Evolutionary conservation across 1,140 invertebrate genomes (phyloP).

Genomic region (Amphibalanus amphitrite): DNA sequence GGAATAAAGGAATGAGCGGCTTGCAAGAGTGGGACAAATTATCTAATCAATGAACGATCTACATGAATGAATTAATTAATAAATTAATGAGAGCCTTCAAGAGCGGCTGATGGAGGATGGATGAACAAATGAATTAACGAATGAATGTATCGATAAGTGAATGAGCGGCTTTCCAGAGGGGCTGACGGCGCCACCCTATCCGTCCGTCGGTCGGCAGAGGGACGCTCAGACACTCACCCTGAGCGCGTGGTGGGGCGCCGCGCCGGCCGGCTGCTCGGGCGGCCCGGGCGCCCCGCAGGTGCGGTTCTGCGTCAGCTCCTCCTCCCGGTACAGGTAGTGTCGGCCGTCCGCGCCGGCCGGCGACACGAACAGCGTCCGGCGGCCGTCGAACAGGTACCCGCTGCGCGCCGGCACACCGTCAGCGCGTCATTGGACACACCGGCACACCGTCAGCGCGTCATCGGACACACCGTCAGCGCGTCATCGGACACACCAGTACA

Average conservation of each 20-base stretch:
- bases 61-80: no score
- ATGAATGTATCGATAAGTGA: no score
- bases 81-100: no score
- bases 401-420: slow-evolving; percentile 22
- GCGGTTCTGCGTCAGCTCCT: slow-evolving; percentile 32
- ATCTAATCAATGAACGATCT: no score
- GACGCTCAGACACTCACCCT: neutral
- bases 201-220: slow-evolving; percentile 5
- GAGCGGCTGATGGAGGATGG: no score
- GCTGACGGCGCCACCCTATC: no score
- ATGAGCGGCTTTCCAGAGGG: no score
- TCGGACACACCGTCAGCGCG: neutral
- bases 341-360: slow-evolving; percentile 25
- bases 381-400: slow-evolving; percentile 64
- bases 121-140: no score
- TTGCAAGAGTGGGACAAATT: no score
- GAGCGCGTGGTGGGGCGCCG: neutral
- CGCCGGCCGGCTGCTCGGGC: neutral
- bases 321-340: slow-evolving; percentile 36
- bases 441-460: slow-evolving; percentile 3
- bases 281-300: slow-evolving; percentile 12
- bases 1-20: no score
- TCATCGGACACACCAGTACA: slow-evolving; percentile 9
- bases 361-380: slow-evolving; percentile 51
- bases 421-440: neutral